Conservation (phyloP, 1,140 invertebrate genomes). For the Drosophila repleta region DNA sequence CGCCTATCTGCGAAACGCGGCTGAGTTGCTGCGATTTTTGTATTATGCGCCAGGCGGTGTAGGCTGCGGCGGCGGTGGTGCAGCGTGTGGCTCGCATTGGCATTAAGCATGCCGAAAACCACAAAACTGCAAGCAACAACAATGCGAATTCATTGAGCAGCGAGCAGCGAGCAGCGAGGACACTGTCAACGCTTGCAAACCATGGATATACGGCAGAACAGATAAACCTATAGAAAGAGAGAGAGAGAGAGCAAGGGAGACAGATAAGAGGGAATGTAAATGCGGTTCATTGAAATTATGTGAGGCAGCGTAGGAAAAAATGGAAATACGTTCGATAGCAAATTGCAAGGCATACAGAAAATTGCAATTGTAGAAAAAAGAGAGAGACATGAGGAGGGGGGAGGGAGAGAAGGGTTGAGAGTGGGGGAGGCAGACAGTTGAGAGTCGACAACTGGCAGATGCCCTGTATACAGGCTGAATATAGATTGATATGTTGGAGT, state of each 20-base stretch:
- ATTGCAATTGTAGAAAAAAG: slow-evolving; percentile 24
- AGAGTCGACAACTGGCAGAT: not conserved
- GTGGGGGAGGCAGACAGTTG: not conserved
- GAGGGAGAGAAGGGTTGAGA: too few species aligned
- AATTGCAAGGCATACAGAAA: slow-evolving; percentile 41
- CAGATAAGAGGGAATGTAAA: slow-evolving; percentile 63
- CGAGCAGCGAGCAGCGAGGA: slow-evolving; percentile 20
- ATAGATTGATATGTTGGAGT: not conserved
- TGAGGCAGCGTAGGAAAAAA: slow-evolving; percentile 50
- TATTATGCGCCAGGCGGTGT: slow-evolving; percentile 35
- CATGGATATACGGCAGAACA: slow-evolving; percentile 29
- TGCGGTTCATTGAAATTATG: slow-evolving; percentile 78
- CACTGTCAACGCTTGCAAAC: slow-evolving; percentile 56
- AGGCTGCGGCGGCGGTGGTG: not conserved
- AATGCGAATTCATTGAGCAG: slow-evolving; percentile 40
- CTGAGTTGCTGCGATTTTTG: slow-evolving; percentile 74
- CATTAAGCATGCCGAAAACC: slow-evolving; percentile 65
- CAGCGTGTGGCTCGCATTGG: slow-evolving; percentile 36
- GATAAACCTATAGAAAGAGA: slow-evolving; percentile 8
- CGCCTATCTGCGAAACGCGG: slow-evolving; percentile 71
- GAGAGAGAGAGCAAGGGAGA: not conserved
- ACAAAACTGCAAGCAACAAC: slow-evolving; percentile 62
- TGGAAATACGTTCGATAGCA: slow-evolving; percentile 39
- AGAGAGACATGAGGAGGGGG: not conserved
- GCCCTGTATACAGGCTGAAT: not conserved